phyloP scores from a whole-genome alignment of 2,797 vertebrate genomes.

The Acanthornis magna region DNA sequence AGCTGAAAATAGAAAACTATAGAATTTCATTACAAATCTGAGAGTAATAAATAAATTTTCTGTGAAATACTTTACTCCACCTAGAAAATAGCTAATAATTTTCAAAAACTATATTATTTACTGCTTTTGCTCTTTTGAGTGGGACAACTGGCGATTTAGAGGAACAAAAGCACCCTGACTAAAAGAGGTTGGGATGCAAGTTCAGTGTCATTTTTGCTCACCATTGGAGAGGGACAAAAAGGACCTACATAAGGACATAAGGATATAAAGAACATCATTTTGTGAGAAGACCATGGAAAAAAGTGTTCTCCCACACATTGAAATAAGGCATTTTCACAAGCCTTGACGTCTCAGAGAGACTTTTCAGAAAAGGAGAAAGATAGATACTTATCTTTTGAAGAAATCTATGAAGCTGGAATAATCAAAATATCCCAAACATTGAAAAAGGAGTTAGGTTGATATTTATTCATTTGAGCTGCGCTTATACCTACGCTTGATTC shows the following conservation, averaged over 20 bases:
- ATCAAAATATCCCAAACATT: neutral
- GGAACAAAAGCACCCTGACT: neutral
- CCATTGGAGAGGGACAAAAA: neutral
- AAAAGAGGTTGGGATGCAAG: neutral
- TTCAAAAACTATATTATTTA: neutral
- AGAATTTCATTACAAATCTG: neutral
- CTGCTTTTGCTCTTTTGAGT: neutral
- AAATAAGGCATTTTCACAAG: neutral
- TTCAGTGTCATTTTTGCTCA: neutral
- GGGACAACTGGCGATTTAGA: neutral
- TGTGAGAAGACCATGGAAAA: neutral
- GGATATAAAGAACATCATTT: neutral
- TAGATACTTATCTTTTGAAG: neutral
- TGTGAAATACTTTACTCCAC: neutral
- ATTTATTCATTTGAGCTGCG: neutral
- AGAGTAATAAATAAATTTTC: neutral
- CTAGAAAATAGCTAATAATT: neutral
- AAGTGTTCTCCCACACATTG: neutral
- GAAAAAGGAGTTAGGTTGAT: neutral
- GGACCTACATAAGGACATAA: neutral
- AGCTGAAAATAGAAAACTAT: neutral
- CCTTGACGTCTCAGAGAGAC: neutral
- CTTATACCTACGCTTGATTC: neutral
- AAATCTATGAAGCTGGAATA: neutral
- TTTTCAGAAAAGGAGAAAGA: neutral